These are phyloP conservation scores for Leptobrachium ailaonicum DNA, from an alignment of 2,113 vertebrate species.

Conservation along the genomic window DNA sequence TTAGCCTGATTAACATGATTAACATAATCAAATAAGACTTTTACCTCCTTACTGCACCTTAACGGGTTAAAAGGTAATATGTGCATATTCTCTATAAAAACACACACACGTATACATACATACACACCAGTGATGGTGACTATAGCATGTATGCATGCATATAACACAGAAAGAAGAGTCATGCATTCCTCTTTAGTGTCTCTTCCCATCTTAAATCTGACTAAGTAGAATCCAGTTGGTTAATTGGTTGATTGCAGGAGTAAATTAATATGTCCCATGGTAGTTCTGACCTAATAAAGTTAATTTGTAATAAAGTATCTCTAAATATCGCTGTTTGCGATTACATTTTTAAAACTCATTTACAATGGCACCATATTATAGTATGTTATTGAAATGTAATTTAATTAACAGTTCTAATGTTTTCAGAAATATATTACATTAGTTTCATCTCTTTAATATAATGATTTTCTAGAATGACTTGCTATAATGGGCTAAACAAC, in stretches of 20 bases:
- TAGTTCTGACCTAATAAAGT: constrained; percentile 40
- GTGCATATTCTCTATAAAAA: no score
- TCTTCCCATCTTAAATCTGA: not conserved
- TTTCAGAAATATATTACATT: constrained; percentile 48
- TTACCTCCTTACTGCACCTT: no score
- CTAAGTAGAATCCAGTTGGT: not conserved
- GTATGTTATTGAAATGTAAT: constrained; percentile 38
- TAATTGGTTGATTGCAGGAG: constrained; percentile 19
- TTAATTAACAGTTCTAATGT: constrained; percentile 45
- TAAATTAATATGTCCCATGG: constrained; percentile 10
- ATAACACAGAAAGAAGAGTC: not conserved
- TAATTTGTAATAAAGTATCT: constrained; percentile 20
- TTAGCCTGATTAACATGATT: no score
- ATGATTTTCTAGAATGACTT: constrained; percentile 20
- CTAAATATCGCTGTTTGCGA: constrained; percentile 28
- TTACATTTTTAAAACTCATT: constrained; percentile 48
- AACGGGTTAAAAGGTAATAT: no score
- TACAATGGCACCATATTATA: constrained; percentile 47
- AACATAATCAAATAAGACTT: no score
- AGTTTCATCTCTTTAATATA: constrained; percentile 32
- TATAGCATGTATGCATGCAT: not conserved
- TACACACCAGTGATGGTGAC: no score
- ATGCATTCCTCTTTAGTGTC: not conserved
- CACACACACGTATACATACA: no score
- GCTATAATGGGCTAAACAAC: constrained; percentile 29